Evolutionary conservation across 2,113 vertebrate genomes (phyloP), one percentile per base, ranked within the genome.

Genomic region (Cercopithecus mona): DNA sequence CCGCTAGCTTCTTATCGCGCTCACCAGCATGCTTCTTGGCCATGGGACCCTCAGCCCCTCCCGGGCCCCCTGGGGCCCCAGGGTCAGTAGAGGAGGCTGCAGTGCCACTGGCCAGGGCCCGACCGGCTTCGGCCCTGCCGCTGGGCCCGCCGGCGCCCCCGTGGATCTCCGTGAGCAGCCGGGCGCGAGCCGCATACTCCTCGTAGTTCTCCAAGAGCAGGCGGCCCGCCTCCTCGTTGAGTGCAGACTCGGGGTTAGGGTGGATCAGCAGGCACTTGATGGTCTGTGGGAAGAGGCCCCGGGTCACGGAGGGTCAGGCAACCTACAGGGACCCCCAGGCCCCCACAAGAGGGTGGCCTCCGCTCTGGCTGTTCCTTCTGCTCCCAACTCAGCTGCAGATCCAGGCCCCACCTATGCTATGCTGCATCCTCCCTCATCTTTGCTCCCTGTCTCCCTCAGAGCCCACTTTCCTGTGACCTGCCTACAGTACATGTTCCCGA

Each of bases 181-280:
- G 99, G 57, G 99, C 99, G 0, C 99, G 99, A 17, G 99, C 99
- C 0, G 99, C 99, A 0, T 99, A 99, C 92, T 99, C 99, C 73
- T 99, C 99, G 88, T 99, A 99, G 99, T 99, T 99, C 98, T 99
- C 99, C 96, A 99, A 96, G 40, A 99, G 99, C 96, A 99, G 98
- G 90, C 99, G 99, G 8, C 99, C 99, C 0, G 99, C 99, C 97
- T 99, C 99, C 94, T 99, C 99, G 0, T 99, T 99, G 97, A 99
- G 98, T 5, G 99, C 99, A 0, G 99, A 99, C 98, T 99, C 99
- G 0, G 99, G 99, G 96, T 99, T 99, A 0, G 99, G 99, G 96
- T 99, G 99, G 97, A 99, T 99, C 97, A 99, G 99, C 98, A 99
- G 99, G 99, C 99, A 99, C 98, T 99, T 99, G 98, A 99, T 99